phyloP scores from a whole-genome alignment of 2,113 vertebrate species.

The Leuciscus idus region DNA sequence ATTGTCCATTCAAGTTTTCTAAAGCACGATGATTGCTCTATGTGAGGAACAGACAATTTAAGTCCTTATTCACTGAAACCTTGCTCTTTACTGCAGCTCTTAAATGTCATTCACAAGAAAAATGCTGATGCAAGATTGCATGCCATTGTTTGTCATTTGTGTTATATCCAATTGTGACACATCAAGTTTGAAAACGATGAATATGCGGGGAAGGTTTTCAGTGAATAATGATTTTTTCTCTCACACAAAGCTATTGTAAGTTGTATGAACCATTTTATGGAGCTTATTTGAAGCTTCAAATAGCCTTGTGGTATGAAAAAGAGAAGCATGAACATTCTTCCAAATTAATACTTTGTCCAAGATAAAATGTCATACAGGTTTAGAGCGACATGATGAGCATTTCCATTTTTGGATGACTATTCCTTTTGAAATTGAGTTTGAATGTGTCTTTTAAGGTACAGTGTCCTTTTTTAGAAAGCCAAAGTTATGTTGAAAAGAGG shows the following conservation, averaged over 20 bases:
- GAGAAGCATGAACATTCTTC: neutral
- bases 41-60: neutral
- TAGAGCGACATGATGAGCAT: neutral
- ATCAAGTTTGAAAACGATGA: neutral
- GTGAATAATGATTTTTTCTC: neutral
- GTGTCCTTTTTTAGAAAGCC: constrained; percentile 45
- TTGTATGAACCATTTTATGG: neutral
- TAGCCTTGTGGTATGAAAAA: neutral
- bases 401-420: neutral
- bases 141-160: neutral
- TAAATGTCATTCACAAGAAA: neutral
- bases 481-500: constrained; percentile 35
- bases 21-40: neutral
- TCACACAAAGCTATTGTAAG: neutral
- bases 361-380: neutral
- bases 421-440: neutral
- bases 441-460: neutral
- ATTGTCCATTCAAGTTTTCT: neutral
- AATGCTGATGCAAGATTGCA: neutral
- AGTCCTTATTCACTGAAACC: neutral
- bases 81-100: neutral
- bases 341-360: neutral
- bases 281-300: neutral
- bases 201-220: neutral
- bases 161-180: neutral